Conservation (phyloP, 2,797 vertebrate species). For the Lepilemur septentrionalis region DNA sequence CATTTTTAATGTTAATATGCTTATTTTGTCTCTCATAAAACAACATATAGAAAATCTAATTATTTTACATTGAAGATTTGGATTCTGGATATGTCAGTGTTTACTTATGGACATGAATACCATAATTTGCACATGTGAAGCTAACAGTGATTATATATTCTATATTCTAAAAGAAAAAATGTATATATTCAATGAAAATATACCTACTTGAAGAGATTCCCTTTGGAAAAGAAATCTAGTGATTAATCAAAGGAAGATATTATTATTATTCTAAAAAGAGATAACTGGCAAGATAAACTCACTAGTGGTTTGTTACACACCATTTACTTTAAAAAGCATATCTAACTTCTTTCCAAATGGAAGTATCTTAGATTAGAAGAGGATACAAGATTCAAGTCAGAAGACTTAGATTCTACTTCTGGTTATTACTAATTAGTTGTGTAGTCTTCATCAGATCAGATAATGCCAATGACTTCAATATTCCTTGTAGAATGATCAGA, state of each 20-base stretch:
- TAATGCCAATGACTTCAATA: not conserved
- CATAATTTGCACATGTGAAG: not conserved
- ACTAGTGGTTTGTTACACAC: not conserved
- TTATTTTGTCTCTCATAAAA: not conserved
- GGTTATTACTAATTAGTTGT: constrained; percentile 24
- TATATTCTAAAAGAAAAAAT: not conserved
- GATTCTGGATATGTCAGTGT: not conserved
- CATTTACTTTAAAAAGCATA: constrained; percentile 35
- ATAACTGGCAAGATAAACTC: constrained; percentile 13
- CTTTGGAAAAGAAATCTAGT: not conserved
- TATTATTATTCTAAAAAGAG: constrained; percentile 35
- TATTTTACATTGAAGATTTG: constrained; percentile 37
- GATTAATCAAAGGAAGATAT: constrained; percentile 12
- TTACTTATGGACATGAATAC: not conserved
- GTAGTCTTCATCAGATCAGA: not conserved
- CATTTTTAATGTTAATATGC: constrained; percentile 32
- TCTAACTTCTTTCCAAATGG: constrained; percentile 12
- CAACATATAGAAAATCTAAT: not conserved
- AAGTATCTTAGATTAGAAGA: not conserved
- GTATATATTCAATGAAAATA: not conserved
- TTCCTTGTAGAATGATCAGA: not conserved
- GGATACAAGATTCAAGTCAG: not conserved
- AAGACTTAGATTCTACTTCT: constrained; percentile 17
- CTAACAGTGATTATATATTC: not conserved
- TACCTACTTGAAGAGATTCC: not conserved